Percentiles rank a stretch among this genome's conserved stretches.
Conservation (phyloP, 1,140 invertebrate species). For the Cardiocondyla obscurior region DNA sequence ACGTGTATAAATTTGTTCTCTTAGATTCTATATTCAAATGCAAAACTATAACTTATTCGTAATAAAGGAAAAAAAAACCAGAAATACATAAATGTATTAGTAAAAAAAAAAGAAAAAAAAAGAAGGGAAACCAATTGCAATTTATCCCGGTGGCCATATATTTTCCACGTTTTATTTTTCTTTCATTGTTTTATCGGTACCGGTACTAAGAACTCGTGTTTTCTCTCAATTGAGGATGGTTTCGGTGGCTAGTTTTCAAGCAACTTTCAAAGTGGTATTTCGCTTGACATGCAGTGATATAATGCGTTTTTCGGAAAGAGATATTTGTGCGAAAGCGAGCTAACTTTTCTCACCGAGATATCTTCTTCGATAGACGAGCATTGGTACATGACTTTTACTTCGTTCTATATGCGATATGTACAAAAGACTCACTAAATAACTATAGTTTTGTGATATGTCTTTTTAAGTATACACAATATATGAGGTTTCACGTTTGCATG, state of each 20-base stretch:
- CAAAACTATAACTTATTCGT: neutral
- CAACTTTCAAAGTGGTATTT: conserved; percentile 52
- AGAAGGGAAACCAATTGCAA: conserved; percentile 26
- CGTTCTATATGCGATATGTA: conserved; percentile 26
- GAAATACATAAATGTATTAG: too few species aligned
- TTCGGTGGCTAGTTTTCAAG: conserved; percentile 36
- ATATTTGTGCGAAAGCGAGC: conserved; percentile 49
- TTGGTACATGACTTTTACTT: conserved; percentile 36
- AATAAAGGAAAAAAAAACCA: conserved; percentile 5
- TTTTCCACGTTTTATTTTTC: conserved; percentile 26
- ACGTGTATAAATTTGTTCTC: conserved; percentile 38
- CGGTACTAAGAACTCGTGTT: conserved; percentile 38
- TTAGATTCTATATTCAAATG: conserved; percentile 4
- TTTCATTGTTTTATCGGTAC: conserved; percentile 44
- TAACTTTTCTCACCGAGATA: conserved; percentile 44
- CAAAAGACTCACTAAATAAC: conserved; percentile 38
- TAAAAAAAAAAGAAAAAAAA: conserved; percentile 50
- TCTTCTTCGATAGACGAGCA: conserved; percentile 45
- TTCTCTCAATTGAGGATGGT: conserved; percentile 40
- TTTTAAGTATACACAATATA: conserved; percentile 11
- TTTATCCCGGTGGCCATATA: conserved; percentile 17
- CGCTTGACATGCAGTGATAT: conserved; percentile 55
- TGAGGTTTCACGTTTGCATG: neutral
- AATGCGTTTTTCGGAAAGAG: conserved; percentile 45
- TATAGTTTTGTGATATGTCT: conserved; percentile 37